Percentiles rank a stretch among this genome's conserved stretches.
Evolutionary conservation across 2,113 vertebrate genomes (phyloP).

Genomic region (Corvus cornix): DNA sequence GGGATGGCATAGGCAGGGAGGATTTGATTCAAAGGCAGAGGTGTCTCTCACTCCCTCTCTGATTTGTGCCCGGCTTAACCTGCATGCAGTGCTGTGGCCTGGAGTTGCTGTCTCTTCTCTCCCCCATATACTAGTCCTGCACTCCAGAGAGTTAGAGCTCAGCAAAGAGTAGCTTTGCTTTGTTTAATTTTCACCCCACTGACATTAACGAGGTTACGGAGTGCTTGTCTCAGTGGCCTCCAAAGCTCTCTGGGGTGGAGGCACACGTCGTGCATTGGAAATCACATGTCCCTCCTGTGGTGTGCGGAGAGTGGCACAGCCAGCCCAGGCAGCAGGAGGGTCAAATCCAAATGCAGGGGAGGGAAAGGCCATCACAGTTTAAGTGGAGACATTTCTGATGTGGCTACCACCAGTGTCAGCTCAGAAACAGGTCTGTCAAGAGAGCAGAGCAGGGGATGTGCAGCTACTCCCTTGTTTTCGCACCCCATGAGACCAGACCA

Average conservation of each 20-base stretch:
- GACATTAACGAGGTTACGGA: background rate
- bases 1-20: background rate
- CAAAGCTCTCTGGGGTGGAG: background rate
- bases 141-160: background rate
- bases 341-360: fast-evolving
- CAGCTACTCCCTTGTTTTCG: background rate
- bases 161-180: background rate
- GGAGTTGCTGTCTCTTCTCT: background rate
- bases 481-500: background rate
- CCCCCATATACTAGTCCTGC: background rate
- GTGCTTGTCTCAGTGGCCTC: background rate
- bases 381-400: background rate
- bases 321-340: background rate
- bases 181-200: background rate
- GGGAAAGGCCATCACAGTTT: background rate
- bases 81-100: background rate
- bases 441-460: background rate
- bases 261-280: background rate
- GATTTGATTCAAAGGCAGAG: background rate
- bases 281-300: fast-evolving
- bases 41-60: background rate
- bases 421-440: background rate
- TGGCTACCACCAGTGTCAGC: background rate
- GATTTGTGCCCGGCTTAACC: background rate
- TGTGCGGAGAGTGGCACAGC: fast-evolving